Evolutionary conservation across 2,113 vertebrate genomes (phyloP).

Genomic region (Morone saxatilis): DNA sequence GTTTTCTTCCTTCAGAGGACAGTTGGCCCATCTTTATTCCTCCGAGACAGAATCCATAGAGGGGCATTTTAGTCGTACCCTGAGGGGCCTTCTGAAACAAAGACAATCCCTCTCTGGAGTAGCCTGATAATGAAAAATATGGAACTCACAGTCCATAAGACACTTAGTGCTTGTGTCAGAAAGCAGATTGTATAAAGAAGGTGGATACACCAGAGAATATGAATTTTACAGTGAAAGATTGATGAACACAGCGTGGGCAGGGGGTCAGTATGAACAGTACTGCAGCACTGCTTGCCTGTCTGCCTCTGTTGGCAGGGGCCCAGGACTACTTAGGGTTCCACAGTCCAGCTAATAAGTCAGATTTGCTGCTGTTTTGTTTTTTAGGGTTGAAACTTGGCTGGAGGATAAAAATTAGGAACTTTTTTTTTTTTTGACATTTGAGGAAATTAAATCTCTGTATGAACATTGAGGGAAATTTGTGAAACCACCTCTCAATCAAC

Average conservation of each 20-base stretch:
- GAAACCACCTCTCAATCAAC: not conserved
- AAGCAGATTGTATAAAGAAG: slow-evolving; percentile 46
- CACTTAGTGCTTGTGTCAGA: slow-evolving; percentile 49
- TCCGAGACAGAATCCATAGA: slow-evolving; percentile 32
- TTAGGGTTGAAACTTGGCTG: not conserved
- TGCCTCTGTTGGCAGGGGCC: slow-evolving; percentile 64
- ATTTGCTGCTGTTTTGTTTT: slow-evolving; percentile 23
- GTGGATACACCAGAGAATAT: slow-evolving; percentile 47
- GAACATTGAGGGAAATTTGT: no score
- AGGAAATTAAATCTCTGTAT: not conserved
- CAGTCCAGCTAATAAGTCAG: slow-evolving; percentile 31
- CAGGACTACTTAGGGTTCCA: slow-evolving; percentile 42
- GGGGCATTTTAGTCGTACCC: slow-evolving; percentile 29
- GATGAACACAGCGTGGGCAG: slow-evolving; percentile 70
- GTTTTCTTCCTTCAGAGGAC: not conserved
- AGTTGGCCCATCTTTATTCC: slow-evolving; percentile 1
- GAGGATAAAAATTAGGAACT: not conserved
- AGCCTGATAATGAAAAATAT: slow-evolving; percentile 40
- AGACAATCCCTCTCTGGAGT: slow-evolving; percentile 34
- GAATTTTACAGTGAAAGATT: slow-evolving; percentile 49
- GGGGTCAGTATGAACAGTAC: slow-evolving; percentile 57
- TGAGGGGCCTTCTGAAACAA: slow-evolving; percentile 21
- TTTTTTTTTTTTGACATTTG: not conserved
- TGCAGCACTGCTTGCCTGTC: slow-evolving; percentile 57
- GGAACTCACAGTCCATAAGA: slow-evolving; percentile 28